These are phyloP conservation scores for Xestia c-nigrum DNA, from an alignment of 2,888 invertebrate genomes.

Conservation along the genomic window DNA sequence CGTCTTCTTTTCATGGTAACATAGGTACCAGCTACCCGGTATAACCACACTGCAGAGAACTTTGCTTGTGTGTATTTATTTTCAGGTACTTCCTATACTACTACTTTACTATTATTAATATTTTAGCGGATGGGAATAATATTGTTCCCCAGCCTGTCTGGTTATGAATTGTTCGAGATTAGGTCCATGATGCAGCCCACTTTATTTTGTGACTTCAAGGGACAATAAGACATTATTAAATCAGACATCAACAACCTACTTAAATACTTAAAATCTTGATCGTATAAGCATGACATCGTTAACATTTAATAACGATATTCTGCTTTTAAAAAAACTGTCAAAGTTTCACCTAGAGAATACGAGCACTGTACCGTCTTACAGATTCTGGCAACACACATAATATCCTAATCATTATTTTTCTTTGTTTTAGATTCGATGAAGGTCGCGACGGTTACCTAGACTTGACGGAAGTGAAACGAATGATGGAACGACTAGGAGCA, in stretches of 20 bases:
- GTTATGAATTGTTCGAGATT: conserved; percentile 12
- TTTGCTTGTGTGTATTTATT: conserved; percentile 26
- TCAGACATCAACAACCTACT: neutral
- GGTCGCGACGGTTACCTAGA: conserved; percentile 97
- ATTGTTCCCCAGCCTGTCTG: neutral
- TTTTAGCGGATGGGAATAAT: neutral
- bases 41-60: conserved; percentile 31
- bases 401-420: conserved; percentile 33
- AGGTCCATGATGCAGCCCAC: neutral
- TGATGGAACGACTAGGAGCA: conserved; percentile 99
- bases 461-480: conserved; percentile 96
- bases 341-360: conserved; percentile 25
- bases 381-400: neutral
- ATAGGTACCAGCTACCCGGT: neutral
- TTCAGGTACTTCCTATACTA: neutral
- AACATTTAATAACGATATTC: neutral
- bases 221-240: neutral
- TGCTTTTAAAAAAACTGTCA: neutral
- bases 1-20: conserved; percentile 58
- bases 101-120: neutral
- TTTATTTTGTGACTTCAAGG: neutral
- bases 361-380: neutral
- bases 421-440: conserved; percentile 95
- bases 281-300: too few species aligned
- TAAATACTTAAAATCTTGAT: too few species aligned